Evolutionary conservation across 2,113 vertebrate genomes (phyloP).

Genomic region (Athene cunicularia): DNA sequence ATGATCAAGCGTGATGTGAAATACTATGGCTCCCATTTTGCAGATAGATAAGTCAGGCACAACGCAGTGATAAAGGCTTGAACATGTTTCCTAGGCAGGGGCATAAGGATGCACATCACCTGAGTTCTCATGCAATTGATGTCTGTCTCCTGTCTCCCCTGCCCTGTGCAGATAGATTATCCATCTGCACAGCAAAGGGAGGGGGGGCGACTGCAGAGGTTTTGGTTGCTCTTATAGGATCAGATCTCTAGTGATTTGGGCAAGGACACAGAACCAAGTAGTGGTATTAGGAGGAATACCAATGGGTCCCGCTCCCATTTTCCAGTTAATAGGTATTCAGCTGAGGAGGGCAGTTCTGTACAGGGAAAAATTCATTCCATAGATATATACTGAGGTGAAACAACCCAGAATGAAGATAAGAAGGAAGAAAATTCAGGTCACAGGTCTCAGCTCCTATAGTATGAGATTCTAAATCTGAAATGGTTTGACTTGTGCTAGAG

Average conservation of each 20-base stretch:
- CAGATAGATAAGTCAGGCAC: neutral
- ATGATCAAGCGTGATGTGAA: neutral
- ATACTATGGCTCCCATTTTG: neutral
- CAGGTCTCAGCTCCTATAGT: neutral
- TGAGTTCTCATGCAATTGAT: neutral
- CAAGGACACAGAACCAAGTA: neutral
- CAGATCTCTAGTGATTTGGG: neutral
- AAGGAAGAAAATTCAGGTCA: neutral
- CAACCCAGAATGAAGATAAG: neutral
- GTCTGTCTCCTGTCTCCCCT: neutral
- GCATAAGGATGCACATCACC: neutral
- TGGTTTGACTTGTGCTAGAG: neutral
- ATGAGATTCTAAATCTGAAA: neutral
- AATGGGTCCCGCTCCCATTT: neutral
- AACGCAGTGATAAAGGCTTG: neutral
- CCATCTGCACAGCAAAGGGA: neutral
- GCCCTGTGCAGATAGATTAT: neutral
- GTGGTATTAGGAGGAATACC: neutral
- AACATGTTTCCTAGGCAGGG: neutral
- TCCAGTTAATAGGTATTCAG: neutral
- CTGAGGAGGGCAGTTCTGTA: neutral
- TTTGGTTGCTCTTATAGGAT: neutral
- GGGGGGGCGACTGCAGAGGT: fast-evolving
- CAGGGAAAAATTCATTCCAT: neutral
- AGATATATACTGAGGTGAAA: neutral